Conservation (phyloP, 2,113 vertebrate genomes). For the Ceratotherium simum region DNA sequence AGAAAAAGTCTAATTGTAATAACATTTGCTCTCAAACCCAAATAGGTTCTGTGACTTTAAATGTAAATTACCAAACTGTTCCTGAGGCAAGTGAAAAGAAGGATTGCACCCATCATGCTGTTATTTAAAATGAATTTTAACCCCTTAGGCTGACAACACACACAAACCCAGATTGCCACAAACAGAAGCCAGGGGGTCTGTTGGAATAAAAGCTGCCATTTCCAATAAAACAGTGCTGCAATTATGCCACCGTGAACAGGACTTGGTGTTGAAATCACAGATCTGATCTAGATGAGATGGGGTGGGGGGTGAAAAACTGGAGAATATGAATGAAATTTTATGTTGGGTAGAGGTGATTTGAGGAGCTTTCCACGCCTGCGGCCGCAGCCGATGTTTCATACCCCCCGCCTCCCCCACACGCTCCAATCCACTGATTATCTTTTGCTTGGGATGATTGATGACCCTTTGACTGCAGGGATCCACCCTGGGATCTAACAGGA, state of each 20-base stretch:
- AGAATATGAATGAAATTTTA: neutral
- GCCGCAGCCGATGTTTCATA: neutral
- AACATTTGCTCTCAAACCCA: conserved; percentile 20
- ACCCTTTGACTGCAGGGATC: neutral
- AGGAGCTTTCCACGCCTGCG: neutral
- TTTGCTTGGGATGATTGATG: neutral
- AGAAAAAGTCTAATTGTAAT: conserved; percentile 18
- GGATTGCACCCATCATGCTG: neutral
- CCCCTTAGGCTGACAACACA: conserved; percentile 72
- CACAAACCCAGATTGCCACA: conserved; percentile 1
- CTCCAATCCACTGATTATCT: neutral
- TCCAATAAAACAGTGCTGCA: neutral
- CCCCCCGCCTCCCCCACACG: neutral
- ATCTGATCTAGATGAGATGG: neutral
- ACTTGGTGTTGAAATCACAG: neutral
- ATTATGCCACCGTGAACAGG: neutral
- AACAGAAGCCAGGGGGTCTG: conserved; percentile 22
- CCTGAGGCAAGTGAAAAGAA: conserved; percentile 35
- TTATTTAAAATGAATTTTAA: conserved; percentile 69
- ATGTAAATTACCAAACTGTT: conserved; percentile 57
- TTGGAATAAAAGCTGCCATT: conserved; percentile 64
- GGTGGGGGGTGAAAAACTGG: neutral
- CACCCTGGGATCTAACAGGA: conserved; percentile 28
- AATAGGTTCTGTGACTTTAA: conserved; percentile 67
- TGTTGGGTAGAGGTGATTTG: neutral